phyloP scores from a whole-genome alignment of 2,797 vertebrate genomes.

The Hippopotamyrus pictus region DNA sequence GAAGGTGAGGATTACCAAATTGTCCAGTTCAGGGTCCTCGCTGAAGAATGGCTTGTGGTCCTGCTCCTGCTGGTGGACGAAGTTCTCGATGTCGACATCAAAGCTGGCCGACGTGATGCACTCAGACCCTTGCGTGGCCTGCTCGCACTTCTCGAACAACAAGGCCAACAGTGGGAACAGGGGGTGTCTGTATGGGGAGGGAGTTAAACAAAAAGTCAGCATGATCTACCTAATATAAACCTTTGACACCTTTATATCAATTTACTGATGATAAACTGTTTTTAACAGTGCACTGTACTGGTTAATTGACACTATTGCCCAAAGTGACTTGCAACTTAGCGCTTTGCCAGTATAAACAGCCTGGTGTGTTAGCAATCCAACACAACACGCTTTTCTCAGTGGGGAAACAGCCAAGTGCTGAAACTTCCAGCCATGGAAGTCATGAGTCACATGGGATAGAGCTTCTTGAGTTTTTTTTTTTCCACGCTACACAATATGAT shows the following conservation, averaged over 20 bases:
- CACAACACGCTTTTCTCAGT: neutral
- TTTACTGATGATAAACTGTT: neutral
- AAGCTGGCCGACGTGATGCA: constrained; percentile 98
- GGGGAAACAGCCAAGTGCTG: neutral
- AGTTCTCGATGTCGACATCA: constrained; percentile 97
- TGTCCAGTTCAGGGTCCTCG: constrained; percentile 93
- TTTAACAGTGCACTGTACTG: neutral
- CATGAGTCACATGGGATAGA: neutral
- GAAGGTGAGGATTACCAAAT: constrained; percentile 65
- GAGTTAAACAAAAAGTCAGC: neutral
- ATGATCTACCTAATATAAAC: neutral
- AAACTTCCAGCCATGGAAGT: neutral
- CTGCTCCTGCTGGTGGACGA: constrained; percentile 95
- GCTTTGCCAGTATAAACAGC: constrained; percentile 8
- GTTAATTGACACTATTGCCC: neutral
- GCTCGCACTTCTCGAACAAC: constrained; percentile 95
- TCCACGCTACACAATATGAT: neutral
- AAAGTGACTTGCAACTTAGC: neutral
- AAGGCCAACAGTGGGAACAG: constrained; percentile 89
- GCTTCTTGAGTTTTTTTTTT: neutral
- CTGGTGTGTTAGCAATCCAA: neutral
- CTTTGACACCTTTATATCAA: neutral
- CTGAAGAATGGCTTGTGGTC: constrained; percentile 98
- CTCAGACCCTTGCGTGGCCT: constrained; percentile 94
- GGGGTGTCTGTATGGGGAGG: constrained; percentile 71